A percentile compares a stretch with the other conserved stretches of the same genome.
phyloP scores from a whole-genome alignment of 1,140 invertebrate species.

The Leptoteleia sp. region DNA sequence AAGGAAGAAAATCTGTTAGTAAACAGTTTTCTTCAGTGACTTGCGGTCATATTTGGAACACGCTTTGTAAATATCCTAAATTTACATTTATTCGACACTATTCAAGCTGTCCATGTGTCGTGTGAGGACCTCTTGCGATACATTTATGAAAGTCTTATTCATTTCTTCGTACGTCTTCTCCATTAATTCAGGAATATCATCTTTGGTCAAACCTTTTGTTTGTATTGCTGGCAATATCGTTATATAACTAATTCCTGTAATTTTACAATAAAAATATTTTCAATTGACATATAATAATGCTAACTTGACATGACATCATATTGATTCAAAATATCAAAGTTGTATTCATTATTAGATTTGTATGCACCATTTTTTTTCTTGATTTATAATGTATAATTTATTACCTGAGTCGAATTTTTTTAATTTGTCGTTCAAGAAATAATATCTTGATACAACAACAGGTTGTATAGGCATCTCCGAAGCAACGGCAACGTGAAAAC shows the following conservation, averaged over 20 bases:
- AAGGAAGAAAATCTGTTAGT: too few relatives aligned
- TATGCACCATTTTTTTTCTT: too few relatives aligned
- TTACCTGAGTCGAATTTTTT: constrained; percentile 89
- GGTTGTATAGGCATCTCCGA: constrained; percentile 93
- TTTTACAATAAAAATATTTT: not conserved
- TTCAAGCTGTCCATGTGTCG: constrained; percentile 68
- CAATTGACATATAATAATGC: too few relatives aligned
- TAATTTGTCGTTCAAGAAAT: constrained; percentile 88
- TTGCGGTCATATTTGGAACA: constrained; percentile 22
- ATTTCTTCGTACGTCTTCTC: constrained; percentile 84
- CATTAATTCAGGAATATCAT: constrained; percentile 85
- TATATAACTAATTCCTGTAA: constrained; percentile 85
- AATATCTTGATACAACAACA: constrained; percentile 93
- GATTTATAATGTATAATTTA: too few relatives aligned
- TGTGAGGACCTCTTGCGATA: constrained; percentile 81
- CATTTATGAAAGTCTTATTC: constrained; percentile 83
- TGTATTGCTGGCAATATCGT: constrained; percentile 87
- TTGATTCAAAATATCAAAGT: too few relatives aligned
- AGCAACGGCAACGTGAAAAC: constrained; percentile 94
- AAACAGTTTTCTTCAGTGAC: too few relatives aligned
- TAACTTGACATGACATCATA: too few relatives aligned
- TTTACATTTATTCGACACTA: constrained; percentile 45
- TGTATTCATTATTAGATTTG: too few relatives aligned
- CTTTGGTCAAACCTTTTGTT: constrained; percentile 84
- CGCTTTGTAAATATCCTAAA: constrained; percentile 46